A percentile compares a stretch with the other conserved stretches of the same genome.
phyloP scores from a whole-genome alignment of 2,888 invertebrate genomes.

The Teleogryllus oceanicus region DNA sequence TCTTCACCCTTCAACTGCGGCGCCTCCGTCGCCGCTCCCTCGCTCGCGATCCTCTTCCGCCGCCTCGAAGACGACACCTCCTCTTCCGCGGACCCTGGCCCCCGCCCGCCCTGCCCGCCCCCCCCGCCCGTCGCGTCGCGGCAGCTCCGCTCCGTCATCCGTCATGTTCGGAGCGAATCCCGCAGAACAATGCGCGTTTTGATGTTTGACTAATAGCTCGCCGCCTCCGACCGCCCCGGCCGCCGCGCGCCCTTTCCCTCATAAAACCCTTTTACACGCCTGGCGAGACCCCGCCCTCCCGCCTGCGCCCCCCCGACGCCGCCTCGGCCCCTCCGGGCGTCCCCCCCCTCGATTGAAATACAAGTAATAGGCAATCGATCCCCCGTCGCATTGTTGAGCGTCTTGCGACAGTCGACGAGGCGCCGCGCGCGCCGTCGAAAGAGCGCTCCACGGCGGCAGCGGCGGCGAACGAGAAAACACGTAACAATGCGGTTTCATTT shows the following conservation, averaged over 20 bases:
- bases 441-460: neutral
- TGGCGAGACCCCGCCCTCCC: neutral
- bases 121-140: too few relatives aligned
- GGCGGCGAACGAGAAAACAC: neutral
- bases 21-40: too few relatives aligned
- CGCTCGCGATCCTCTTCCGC: too few relatives aligned
- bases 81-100: too few relatives aligned
- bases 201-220: constrained; percentile 31
- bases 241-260: neutral
- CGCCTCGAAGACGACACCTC: too few relatives aligned
- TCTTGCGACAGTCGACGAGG: too few relatives aligned
- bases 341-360: constrained; percentile 3
- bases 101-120: too few relatives aligned
- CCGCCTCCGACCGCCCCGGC: neutral
- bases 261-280: neutral
- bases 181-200: constrained; percentile 28
- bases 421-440: neutral
- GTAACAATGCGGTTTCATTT: neutral
- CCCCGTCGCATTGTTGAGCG: neutral
- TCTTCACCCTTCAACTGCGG: too few relatives aligned
- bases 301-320: neutral
- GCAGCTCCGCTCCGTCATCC: neutral
- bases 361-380: constrained; percentile 18
- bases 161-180: constrained; percentile 18
- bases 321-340: too few relatives aligned